These are phyloP conservation scores for Temnothorax nylanderi DNA, from an alignment of 1,140 invertebrate genomes.

Conservation along the genomic window DNA sequence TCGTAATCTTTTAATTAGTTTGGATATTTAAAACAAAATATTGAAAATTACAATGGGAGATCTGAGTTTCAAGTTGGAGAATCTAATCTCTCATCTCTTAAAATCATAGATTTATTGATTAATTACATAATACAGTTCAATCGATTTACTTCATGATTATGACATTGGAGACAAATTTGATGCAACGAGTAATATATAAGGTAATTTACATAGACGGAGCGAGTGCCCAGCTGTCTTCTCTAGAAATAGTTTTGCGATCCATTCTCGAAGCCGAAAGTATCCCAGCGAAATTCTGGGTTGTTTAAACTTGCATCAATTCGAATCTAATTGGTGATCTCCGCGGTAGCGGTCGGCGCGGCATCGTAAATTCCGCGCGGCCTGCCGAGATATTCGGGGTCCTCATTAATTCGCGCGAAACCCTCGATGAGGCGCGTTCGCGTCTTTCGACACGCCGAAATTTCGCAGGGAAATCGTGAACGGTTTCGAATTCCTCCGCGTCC, in stretches of 20 bases:
- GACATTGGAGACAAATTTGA: not conserved
- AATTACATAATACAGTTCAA: not conserved
- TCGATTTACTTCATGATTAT: not conserved
- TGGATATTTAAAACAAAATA: not conserved
- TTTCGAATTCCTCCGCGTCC: constrained; percentile 55
- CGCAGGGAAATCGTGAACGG: constrained; percentile 43
- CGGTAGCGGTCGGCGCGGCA: constrained; percentile 47
- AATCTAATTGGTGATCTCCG: constrained; percentile 69
- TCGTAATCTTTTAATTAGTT: not conserved
- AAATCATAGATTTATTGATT: not conserved
- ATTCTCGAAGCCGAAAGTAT: constrained; percentile 49
- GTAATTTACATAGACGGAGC: not conserved
- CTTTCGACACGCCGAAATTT: constrained; percentile 61
- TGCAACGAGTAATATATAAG: not conserved
- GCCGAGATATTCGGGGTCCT: constrained; percentile 78
- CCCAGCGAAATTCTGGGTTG: constrained; percentile 45
- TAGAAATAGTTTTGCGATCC: constrained; percentile 28
- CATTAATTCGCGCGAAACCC: constrained; percentile 80
- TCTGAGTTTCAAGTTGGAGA: not conserved
- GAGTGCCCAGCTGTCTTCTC: not conserved
- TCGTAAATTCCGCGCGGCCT: constrained; percentile 71
- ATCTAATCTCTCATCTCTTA: not conserved
- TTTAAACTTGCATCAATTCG: constrained; percentile 68
- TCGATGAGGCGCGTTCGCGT: constrained; percentile 55
- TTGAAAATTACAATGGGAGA: not conserved